Evolutionary conservation across 2,888 invertebrate species (phyloP).

Genomic region (Lacanobia oleracea): DNA sequence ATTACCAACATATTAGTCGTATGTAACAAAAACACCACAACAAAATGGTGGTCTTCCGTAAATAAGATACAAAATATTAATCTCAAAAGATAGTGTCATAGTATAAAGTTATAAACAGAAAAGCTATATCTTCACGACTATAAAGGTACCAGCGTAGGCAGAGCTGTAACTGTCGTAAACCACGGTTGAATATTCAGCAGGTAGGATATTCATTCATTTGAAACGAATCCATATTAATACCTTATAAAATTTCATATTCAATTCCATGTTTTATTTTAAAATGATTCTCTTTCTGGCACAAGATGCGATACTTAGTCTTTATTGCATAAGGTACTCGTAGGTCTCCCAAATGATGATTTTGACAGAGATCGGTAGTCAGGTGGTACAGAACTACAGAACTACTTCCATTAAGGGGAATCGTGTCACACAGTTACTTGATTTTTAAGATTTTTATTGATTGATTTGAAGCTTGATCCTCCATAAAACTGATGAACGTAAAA

Average conservation of each 20-base stretch:
- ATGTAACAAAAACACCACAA: background rate
- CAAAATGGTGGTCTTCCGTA: background rate
- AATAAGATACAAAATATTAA: slow-evolving; percentile 2
- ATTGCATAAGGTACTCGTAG: no score
- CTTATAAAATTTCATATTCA: background rate
- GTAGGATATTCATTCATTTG: background rate
- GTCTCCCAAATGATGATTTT: no score
- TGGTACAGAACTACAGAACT: no score
- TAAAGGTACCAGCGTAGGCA: background rate
- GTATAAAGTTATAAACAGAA: slow-evolving; percentile 4
- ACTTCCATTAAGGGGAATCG: no score
- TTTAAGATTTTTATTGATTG: no score
- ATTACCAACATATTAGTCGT: no score
- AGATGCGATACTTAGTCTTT: no score
- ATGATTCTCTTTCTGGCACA: background rate
- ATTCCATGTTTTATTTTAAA: background rate
- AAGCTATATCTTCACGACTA: slow-evolving; percentile 14
- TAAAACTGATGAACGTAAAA: no score
- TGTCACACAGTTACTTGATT: no score
- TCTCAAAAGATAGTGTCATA: slow-evolving; percentile 1
- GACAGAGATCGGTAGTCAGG: no score
- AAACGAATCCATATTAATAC: no score
- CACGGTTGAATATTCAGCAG: slow-evolving; percentile 9
- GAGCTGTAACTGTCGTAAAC: background rate
- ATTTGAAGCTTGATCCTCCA: no score